Evolutionary conservation across 1,140 invertebrate species (phyloP).

Genomic region (Hestina assimilis): DNA sequence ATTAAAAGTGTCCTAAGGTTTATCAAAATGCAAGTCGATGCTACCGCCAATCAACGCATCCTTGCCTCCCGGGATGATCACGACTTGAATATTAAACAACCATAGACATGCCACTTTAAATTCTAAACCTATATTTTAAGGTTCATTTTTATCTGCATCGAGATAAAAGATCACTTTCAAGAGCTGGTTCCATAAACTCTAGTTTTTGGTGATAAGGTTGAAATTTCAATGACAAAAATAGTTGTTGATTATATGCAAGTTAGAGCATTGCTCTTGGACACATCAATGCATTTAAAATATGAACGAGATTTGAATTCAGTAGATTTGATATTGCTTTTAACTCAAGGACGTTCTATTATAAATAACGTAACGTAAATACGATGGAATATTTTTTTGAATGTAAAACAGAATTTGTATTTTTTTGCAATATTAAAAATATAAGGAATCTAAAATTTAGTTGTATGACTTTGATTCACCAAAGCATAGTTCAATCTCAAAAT

Average conservation of each 20-base stretch:
- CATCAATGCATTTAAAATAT: conserved; percentile 25
- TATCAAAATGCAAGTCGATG: conserved; percentile 13
- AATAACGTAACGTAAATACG: background rate
- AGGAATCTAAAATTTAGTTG: no score
- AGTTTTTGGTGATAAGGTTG: background rate
- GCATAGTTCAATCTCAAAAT: no score
- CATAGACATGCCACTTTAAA: background rate
- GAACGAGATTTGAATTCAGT: conserved; percentile 25
- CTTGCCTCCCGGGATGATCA: conserved; percentile 17
- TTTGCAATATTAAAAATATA: no score
- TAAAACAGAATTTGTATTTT: no score
- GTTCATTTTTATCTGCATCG: background rate
- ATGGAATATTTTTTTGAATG: no score
- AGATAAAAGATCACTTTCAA: background rate
- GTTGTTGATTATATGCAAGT: background rate
- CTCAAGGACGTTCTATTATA: background rate
- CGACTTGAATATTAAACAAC: conserved; percentile 18
- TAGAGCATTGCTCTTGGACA: conserved; percentile 25
- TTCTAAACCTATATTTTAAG: background rate
- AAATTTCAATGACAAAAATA: background rate
- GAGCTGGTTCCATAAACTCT: background rate
- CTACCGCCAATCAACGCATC: conserved; percentile 26
- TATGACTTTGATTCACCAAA: no score
- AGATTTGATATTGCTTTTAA: conserved; percentile 8
- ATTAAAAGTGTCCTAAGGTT: conserved; percentile 9